Conservation (phyloP, 1,140 invertebrate species). For the Aphelinus certus region DNA sequence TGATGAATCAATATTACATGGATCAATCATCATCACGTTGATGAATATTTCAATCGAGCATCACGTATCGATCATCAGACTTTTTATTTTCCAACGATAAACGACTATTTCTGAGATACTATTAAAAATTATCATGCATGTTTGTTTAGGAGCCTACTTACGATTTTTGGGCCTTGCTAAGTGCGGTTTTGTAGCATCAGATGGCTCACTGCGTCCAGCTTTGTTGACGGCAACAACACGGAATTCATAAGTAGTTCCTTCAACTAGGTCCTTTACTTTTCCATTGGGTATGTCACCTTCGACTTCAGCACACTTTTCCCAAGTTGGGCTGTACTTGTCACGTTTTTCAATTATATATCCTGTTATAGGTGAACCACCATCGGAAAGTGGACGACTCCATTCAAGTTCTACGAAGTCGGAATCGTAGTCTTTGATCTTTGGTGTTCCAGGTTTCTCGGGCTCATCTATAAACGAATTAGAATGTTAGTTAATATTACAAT, state of each 20-base stretch:
- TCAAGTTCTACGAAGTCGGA: slow-evolving; percentile 93
- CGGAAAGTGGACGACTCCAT: slow-evolving; percentile 86
- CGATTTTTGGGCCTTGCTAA: slow-evolving; percentile 90
- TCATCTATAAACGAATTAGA: slow-evolving; percentile 67
- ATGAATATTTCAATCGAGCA: too few species aligned
- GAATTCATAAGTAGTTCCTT: slow-evolving; percentile 94
- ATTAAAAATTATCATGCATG: too few species aligned
- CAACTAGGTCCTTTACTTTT: slow-evolving; percentile 86
- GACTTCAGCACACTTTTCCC: slow-evolving; percentile 88
- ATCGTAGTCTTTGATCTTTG: slow-evolving; percentile 91
- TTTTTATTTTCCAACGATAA: background rate
- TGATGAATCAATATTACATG: too few species aligned
- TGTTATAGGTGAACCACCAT: slow-evolving; percentile 90
- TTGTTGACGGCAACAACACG: slow-evolving; percentile 93
- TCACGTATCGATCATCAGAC: background rate
- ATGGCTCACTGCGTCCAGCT: slow-evolving; percentile 90
- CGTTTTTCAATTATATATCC: slow-evolving; percentile 97
- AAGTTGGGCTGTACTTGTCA: slow-evolving; percentile 86
- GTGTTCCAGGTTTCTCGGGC: slow-evolving; percentile 86
- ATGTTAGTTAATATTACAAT: slow-evolving; percentile 9
- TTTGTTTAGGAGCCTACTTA: slow-evolving; percentile 57
- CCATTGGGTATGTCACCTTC: slow-evolving; percentile 84
- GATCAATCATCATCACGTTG: too few species aligned
- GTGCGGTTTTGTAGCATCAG: slow-evolving; percentile 87
- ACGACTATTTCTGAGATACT: background rate